Percentiles rank a stretch among this genome's conserved stretches.
Evolutionary conservation across 2,113 vertebrate species (phyloP).

Genomic region (Ciconia boyciana): DNA sequence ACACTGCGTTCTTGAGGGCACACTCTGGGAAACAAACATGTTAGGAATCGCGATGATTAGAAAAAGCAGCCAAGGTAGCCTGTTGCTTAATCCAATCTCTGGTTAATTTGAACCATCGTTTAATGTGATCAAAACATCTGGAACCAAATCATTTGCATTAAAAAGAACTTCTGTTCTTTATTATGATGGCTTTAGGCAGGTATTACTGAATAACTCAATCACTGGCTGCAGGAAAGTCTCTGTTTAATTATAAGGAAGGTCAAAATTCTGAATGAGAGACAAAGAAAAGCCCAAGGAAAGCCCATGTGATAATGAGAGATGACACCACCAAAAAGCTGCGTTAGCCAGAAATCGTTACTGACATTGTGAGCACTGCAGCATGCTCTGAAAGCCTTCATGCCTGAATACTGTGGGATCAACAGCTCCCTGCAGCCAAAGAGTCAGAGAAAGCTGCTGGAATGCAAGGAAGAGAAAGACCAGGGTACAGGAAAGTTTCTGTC

Average conservation of each 20-base stretch:
- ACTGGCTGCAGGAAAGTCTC: slow-evolving; percentile 26
- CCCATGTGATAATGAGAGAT: slow-evolving; percentile 46
- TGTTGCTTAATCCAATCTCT: slow-evolving; percentile 59
- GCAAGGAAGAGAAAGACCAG: neutral
- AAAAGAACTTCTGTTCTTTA: slow-evolving; percentile 56
- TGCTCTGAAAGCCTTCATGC: neutral
- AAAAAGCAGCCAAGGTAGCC: slow-evolving; percentile 53
- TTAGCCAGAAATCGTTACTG: slow-evolving; percentile 36
- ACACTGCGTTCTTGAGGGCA: neutral
- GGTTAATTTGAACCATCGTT: slow-evolving; percentile 52
- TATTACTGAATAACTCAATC: slow-evolving; percentile 68
- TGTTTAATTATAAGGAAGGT: slow-evolving; percentile 66
- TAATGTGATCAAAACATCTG: slow-evolving; percentile 64
- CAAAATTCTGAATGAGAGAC: slow-evolving; percentile 61
- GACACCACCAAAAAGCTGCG: slow-evolving; percentile 43
- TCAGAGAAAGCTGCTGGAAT: neutral
- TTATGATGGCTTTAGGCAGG: slow-evolving; percentile 59
- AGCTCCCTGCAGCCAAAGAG: neutral
- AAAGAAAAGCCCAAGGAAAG: slow-evolving; percentile 69
- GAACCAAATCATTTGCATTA: slow-evolving; percentile 61
- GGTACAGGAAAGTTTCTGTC: neutral
- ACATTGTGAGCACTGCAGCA: neutral
- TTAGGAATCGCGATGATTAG: slow-evolving; percentile 42
- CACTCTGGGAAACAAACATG: neutral
- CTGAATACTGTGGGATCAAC: neutral